These are phyloP conservation scores for Platycnemis pennipes DNA, from an alignment of 2,888 invertebrate species.

Conservation along the genomic window DNA sequence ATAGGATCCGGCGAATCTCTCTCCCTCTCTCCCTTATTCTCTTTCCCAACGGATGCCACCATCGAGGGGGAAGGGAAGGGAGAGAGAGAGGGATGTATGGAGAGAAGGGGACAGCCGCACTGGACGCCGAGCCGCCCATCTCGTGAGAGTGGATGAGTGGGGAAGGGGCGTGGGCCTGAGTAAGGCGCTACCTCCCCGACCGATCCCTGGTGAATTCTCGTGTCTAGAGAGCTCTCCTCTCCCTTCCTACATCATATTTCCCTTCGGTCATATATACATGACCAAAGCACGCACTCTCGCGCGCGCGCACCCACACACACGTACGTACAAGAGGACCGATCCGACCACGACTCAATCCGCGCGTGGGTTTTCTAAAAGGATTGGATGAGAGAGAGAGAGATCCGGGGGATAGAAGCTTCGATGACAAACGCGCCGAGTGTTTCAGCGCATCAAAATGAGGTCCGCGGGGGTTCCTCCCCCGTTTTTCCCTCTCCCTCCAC, in stretches of 20 bases:
- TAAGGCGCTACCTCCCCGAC: background rate
- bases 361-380: background rate
- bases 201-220: too few species aligned
- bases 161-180: background rate
- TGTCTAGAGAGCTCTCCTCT: too few species aligned
- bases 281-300: background rate
- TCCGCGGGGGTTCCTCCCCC: too few species aligned
- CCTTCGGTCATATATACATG: background rate
- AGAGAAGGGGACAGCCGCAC: background rate
- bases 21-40: background rate
- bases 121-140: background rate
- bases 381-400: background rate
- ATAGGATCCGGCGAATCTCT: background rate
- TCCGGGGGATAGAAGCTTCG: background rate
- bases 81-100: too few species aligned
- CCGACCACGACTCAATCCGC: background rate
- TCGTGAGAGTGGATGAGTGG: background rate
- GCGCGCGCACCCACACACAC: too few species aligned
- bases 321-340: background rate
- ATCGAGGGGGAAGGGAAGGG: too few species aligned
- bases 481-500: too few species aligned
- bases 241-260: background rate
- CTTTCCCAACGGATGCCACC: background rate
- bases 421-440: background rate
- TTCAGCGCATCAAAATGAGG: background rate